Evolutionary conservation across 2,113 vertebrate species (phyloP).

Genomic region (Chelonoidis abingdonii): DNA sequence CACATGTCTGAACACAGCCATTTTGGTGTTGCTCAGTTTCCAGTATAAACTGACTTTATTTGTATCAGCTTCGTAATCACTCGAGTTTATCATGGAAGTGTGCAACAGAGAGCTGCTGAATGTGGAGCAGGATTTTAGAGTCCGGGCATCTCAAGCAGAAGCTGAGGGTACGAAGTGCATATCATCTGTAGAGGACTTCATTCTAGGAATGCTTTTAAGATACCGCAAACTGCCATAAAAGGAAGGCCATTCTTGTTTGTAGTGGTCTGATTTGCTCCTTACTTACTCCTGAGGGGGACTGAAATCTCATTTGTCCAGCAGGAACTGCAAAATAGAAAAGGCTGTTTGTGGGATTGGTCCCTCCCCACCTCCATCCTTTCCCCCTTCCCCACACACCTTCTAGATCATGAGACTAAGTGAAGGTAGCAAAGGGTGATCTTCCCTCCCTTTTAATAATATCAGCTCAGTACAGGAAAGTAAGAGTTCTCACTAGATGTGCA

Average conservation of each 20-base stretch:
- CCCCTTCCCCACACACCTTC: neutral
- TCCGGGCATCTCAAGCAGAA: conserved; percentile 59
- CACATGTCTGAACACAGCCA: neutral
- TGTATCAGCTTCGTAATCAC: neutral
- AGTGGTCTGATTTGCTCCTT: neutral
- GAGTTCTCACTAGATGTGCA: neutral
- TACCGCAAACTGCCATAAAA: neutral
- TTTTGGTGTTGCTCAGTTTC: neutral
- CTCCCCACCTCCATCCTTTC: neutral
- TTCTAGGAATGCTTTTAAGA: neutral
- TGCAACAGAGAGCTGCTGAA: neutral
- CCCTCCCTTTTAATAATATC: neutral
- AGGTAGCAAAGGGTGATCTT: neutral
- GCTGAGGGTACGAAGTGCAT: conserved; percentile 45
- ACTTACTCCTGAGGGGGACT: neutral
- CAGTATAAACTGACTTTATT: conserved; percentile 14
- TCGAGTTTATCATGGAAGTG: neutral
- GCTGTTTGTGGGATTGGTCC: neutral
- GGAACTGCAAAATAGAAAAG: neutral
- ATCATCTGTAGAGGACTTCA: neutral
- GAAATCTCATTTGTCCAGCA: neutral
- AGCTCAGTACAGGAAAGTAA: neutral
- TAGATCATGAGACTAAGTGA: neutral
- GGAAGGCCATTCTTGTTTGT: neutral
- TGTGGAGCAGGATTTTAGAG: conserved; percentile 30